Evolutionary conservation across 2,113 vertebrate species (phyloP), one percentile per base, ranked within the genome.

Genomic region (Eulemur rufifrons): DNA sequence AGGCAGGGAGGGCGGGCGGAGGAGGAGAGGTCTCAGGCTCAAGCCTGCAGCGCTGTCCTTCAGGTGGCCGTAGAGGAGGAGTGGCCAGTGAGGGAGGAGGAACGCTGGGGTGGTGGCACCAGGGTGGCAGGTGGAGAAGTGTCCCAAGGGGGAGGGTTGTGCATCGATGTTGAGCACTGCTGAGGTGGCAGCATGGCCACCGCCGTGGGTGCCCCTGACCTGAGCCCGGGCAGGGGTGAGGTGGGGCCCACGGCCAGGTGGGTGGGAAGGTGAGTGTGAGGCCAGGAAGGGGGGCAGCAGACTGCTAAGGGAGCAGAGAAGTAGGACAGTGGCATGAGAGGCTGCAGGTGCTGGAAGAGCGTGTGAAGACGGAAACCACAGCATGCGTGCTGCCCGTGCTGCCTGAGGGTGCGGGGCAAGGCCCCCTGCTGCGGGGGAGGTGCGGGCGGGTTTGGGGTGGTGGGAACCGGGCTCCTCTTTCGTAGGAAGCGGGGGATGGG

Each of bases 361-460:
- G 64, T 34, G 8, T 69, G 3, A 7, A 27, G 20, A 3, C 0
- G 86, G 50, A 7, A 45, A 6, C 42, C 29, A 4, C 17, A 39
- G 54, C 20, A 3, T 10, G 4, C 0, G 0, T 32, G 74, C 5
- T 34, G 37, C 3, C 1, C 47, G 50, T 52, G 61, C 61, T 73
- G 34, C 54, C 20, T 20, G 13, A 45, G 63, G 50, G 56, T 1
- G 3, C 12, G 5, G 14, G 42, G 3, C 34, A 8, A 14, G 52
- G 52, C 52, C 52, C 3, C 52, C 0, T 27, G 18, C 3, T 29
- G 47, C 13, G 3, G 17, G 34, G 42, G 42, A 34, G 76, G 29
- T n/a, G 1, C 17, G 25, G 83, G 25, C n/a, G 42, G 29, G 39
- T 9, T 29, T 32, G 66, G 91, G 89, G 25, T 50, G 89, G 61